Evolutionary conservation across 1,140 invertebrate genomes (phyloP), one percentile per base, ranked within the genome.

Genomic region (Aphelenchoides fujianensis): DNA sequence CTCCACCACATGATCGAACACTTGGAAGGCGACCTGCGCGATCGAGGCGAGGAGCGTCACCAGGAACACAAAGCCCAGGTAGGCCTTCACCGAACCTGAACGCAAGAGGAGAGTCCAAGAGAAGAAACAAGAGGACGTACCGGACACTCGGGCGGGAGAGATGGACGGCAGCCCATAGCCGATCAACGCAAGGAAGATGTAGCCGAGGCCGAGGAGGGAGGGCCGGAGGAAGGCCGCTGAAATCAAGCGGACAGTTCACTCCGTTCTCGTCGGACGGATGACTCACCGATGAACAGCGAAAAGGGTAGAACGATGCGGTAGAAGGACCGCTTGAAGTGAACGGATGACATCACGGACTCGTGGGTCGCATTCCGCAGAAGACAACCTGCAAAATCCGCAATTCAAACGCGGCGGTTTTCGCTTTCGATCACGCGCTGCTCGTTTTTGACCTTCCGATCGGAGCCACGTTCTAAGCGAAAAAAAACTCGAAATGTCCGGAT

Each of bases 151-250:
- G 12, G 34, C 31, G n/a, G 31, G 37, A 41, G 32, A 19, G 32
- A 66, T 37, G 16, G 63, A 48, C n/a, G 63, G 63, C 12, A 66
- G 32, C 1, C 23, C n/a, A 1, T 16, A 37, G 16, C 27, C 63
- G 1, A 66, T 12, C 30, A 66, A 30, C 23, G 32, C 63, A 34
- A 66, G 3, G 53, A 66, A 66, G n/a, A 34, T 30, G 31, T 66
- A 66, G 12, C 37, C 0, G 12, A 66, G 16, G n/a, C 16, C 16
- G 16, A 66, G 12, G 53, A n/a, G n/a, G 12, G 28, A 34, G 3
- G 63, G 63, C 9, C 63, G 63, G n/a, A 66, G 1, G 3, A 66
- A n/a, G n/a, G 27, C 63, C 28, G 63, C 63, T 66, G 7, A 61
- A 61, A n/a, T 19, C 37, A n/a, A 61, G 30, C n/a, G 19, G 0